Percentiles rank a stretch among this genome's conserved stretches.
phyloP scores from a whole-genome alignment of 1,140 invertebrate genomes.

The Drosophila ironensis region DNA sequence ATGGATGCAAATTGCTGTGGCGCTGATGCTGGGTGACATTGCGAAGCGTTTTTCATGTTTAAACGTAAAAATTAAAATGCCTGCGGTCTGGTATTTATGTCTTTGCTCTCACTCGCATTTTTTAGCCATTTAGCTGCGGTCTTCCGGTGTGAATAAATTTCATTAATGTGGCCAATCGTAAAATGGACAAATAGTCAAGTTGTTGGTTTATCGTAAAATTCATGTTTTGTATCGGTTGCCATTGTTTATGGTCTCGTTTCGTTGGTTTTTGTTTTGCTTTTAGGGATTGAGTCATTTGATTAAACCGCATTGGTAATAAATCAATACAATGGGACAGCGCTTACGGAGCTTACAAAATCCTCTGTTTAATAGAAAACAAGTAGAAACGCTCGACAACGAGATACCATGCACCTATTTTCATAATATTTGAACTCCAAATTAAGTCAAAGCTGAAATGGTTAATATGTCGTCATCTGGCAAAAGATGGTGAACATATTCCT shows the following conservation, averaged over 20 bases:
- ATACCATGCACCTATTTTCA: too few species aligned
- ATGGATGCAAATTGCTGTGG: conserved; percentile 51
- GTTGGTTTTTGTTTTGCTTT: background rate
- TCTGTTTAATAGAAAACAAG: too few species aligned
- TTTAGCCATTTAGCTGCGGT: conserved; percentile 29
- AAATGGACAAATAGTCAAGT: conserved; percentile 41
- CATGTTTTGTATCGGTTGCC: conserved; percentile 25
- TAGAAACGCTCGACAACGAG: too few species aligned
- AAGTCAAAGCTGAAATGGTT: too few species aligned
- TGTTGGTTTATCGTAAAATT: conserved; percentile 28
- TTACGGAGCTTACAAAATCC: too few species aligned
- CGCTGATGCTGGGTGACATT: conserved; percentile 41
- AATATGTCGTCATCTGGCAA: too few species aligned
- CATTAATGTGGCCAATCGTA: conserved; percentile 67
- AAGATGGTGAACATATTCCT: too few species aligned
- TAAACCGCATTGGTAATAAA: background rate
- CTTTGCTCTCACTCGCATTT: background rate
- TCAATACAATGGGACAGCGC: background rate
- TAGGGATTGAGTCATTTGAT: conserved; percentile 9
- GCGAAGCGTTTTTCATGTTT: conserved; percentile 44
- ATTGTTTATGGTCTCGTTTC: conserved; percentile 25
- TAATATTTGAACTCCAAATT: too few species aligned
- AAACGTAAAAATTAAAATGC: conserved; percentile 61
- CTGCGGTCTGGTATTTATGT: conserved; percentile 59
- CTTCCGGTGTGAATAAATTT: conserved; percentile 63